Evolutionary conservation across 2,113 vertebrate species (phyloP).

Genomic region (Erinaceus europaeus): DNA sequence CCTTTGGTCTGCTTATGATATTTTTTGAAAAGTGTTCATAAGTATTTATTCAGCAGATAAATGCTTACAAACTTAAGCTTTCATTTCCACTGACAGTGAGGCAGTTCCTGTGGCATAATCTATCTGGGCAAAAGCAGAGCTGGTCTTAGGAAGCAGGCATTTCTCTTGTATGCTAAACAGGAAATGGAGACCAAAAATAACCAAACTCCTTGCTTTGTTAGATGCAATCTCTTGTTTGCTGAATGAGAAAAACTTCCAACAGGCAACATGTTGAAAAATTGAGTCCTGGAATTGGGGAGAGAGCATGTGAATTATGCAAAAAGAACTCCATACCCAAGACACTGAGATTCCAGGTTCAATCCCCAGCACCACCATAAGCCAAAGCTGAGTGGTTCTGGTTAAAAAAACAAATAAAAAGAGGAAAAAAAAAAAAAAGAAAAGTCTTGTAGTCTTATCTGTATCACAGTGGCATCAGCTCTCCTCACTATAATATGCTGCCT

Average conservation of each 20-base stretch:
- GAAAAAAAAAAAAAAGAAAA: too few relatives aligned
- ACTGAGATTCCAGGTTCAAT: too few relatives aligned
- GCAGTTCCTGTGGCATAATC: not conserved
- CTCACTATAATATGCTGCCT: too few relatives aligned
- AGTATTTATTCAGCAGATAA: not conserved
- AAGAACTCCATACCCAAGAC: too few relatives aligned
- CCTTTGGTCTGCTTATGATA: not conserved
- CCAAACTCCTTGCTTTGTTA: not conserved
- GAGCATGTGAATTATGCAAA: too few relatives aligned
- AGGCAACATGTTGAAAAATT: not conserved
- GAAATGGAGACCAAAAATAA: not conserved
- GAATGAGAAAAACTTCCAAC: not conserved
- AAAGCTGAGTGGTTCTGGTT: too few relatives aligned
- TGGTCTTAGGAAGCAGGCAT: not conserved
- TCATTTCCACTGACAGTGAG: not conserved
- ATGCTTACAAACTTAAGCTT: not conserved
- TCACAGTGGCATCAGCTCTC: too few relatives aligned
- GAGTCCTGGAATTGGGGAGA: not conserved
- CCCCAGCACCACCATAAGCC: too few relatives aligned
- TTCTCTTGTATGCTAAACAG: constrained; percentile 15
- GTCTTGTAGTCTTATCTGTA: too few relatives aligned
- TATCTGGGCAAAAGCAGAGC: not conserved
- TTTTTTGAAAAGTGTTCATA: not conserved
- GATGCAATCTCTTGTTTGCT: not conserved
- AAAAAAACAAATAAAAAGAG: too few relatives aligned